Conservation (phyloP, 2,797 vertebrate species). For the Epinephelus awoara region DNA sequence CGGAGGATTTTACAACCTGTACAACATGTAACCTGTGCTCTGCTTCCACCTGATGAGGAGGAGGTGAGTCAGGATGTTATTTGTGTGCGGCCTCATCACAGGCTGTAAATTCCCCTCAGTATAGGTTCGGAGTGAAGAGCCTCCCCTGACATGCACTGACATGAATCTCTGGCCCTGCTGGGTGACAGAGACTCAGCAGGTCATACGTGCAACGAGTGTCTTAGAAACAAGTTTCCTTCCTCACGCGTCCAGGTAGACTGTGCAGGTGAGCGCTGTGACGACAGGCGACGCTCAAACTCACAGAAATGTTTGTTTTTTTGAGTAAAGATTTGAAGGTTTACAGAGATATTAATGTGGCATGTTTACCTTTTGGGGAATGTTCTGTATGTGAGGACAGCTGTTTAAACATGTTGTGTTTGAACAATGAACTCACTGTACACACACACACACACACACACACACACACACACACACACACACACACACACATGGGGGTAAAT, state of each 20-base stretch:
- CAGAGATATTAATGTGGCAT: background rate
- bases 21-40: too few species aligned
- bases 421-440: background rate
- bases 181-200: background rate
- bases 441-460: too few species aligned
- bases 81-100: conserved; percentile 6
- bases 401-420: conserved; percentile 1
- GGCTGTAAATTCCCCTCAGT: conserved; percentile 29
- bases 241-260: background rate
- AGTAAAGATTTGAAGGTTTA: background rate
- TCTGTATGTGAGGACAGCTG: background rate
- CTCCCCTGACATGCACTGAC: conserved; percentile 34
- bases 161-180: background rate
- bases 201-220: background rate
- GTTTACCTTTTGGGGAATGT: background rate
- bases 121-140: background rate
- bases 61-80: background rate
- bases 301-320: background rate
- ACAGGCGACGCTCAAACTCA: background rate
- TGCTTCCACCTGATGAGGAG: background rate
- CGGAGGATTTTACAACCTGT: background rate
- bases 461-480: too few species aligned
- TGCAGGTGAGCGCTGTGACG: background rate
- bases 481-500: too few species aligned
- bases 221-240: background rate